Conservation (phyloP, 2,113 vertebrate genomes). For the Urocolius indicus region DNA sequence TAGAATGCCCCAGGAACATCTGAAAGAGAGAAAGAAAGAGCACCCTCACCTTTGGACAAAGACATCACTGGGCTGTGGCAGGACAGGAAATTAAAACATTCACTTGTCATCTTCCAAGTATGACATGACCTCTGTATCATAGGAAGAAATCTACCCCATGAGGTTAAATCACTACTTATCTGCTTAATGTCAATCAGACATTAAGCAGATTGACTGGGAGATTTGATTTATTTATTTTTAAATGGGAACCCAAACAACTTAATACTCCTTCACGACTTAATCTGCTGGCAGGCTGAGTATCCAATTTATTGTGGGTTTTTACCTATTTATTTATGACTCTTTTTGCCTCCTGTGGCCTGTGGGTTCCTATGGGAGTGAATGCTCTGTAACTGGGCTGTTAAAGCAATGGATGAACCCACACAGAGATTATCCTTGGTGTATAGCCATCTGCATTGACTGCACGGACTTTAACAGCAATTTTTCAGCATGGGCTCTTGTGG, state of each 20-base stretch:
- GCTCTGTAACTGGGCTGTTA: not conserved
- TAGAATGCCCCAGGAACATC: not conserved
- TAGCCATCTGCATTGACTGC: not conserved
- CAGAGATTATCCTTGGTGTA: not conserved
- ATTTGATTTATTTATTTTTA: slow-evolving; percentile 55
- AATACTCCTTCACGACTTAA: slow-evolving; percentile 50
- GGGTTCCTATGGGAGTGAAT: not conserved
- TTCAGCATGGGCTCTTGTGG: slow-evolving; percentile 22
- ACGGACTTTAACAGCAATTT: not conserved
- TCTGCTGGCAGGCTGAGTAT: slow-evolving; percentile 3
- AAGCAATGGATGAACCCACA: not conserved
- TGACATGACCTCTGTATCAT: not conserved
- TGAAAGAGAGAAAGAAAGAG: not conserved
- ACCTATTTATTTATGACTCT: not conserved
- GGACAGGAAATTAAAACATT: slow-evolving; percentile 3
- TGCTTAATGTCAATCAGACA: slow-evolving; percentile 49
- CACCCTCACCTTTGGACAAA: not conserved
- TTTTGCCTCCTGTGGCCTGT: not conserved
- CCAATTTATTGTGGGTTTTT: slow-evolving; percentile 7
- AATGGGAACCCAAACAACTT: slow-evolving; percentile 64
- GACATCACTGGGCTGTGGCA: not conserved
- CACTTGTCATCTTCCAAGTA: slow-evolving; percentile 21
- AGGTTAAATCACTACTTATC: slow-evolving; percentile 62
- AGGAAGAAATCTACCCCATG: slow-evolving; percentile 18
- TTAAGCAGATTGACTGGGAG: slow-evolving; percentile 67